Conservation (phyloP, 2,113 vertebrate genomes). For the Genyomyrus donnyi region DNA sequence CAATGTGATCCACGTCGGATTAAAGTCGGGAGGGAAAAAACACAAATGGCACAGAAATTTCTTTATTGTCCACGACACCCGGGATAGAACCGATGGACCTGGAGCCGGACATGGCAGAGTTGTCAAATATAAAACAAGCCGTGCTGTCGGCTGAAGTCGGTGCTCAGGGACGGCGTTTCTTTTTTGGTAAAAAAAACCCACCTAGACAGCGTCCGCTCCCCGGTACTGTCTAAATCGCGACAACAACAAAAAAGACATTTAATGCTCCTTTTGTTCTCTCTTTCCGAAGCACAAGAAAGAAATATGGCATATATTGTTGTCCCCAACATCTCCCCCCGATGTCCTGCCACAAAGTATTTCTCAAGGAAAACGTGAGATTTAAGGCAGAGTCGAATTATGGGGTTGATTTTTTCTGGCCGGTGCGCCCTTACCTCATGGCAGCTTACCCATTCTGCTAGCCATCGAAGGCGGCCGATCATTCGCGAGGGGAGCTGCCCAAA, state of each 20-base stretch:
- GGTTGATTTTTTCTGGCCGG: not conserved
- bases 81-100: not conserved
- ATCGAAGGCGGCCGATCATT: not conserved
- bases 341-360: slow-evolving; percentile 3
- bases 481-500: not conserved
- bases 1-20: not conserved
- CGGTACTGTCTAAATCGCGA: not conserved
- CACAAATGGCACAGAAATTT: not conserved
- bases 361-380: not conserved
- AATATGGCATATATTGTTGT: not conserved
- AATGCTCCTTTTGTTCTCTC: slow-evolving; percentile 10
- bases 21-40: not conserved
- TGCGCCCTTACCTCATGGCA: not conserved
- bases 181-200: not conserved
- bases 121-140: not conserved
- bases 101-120: not conserved
- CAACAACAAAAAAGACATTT: slow-evolving; percentile 7
- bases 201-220: not conserved
- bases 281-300: not conserved
- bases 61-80: slow-evolving; percentile 14
- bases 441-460: not conserved
- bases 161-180: not conserved
- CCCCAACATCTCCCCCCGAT: not conserved
- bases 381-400: not conserved
- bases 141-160: not conserved